These are phyloP conservation scores for Nixonia krombeini DNA, from an alignment of 1,140 invertebrate species.

Conservation along the genomic window DNA sequence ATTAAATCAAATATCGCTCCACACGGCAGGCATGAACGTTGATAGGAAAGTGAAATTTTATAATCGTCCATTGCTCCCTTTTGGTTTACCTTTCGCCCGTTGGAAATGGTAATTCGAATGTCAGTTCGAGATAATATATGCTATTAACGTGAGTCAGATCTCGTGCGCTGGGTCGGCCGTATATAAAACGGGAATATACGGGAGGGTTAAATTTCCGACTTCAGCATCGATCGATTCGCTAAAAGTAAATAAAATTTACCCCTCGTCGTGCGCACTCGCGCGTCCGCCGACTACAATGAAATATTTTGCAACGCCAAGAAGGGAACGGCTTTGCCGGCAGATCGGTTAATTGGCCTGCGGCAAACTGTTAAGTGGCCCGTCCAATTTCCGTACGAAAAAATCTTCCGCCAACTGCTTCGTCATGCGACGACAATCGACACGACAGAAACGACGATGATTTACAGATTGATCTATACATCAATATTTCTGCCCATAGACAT, in stretches of 20 bases:
- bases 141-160: slow-evolving; percentile 40
- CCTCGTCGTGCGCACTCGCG: slow-evolving; percentile 29
- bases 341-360: slow-evolving; percentile 44
- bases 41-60: too few relatives aligned
- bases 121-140: slow-evolving; percentile 37
- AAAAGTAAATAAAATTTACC: slow-evolving; percentile 65
- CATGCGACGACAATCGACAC: too few relatives aligned
- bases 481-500: too few relatives aligned
- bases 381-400: too few relatives aligned
- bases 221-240: slow-evolving; percentile 61
- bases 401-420: too few relatives aligned
- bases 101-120: slow-evolving; percentile 10
- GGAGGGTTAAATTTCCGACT: slow-evolving; percentile 44
- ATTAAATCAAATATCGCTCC: too few relatives aligned
- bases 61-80: too few relatives aligned
- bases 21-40: too few relatives aligned
- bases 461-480: too few relatives aligned
- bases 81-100: too few relatives aligned
- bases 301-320: slow-evolving; percentile 36
- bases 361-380: slow-evolving; percentile 34
- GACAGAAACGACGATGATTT: too few relatives aligned
- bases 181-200: slow-evolving; percentile 31
- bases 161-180: slow-evolving; percentile 36
- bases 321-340: slow-evolving; percentile 10
- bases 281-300: slow-evolving; percentile 47